Base-by-base conservation (phyloP, 2,888 invertebrate species). In the Apamea crenata region DNA sequence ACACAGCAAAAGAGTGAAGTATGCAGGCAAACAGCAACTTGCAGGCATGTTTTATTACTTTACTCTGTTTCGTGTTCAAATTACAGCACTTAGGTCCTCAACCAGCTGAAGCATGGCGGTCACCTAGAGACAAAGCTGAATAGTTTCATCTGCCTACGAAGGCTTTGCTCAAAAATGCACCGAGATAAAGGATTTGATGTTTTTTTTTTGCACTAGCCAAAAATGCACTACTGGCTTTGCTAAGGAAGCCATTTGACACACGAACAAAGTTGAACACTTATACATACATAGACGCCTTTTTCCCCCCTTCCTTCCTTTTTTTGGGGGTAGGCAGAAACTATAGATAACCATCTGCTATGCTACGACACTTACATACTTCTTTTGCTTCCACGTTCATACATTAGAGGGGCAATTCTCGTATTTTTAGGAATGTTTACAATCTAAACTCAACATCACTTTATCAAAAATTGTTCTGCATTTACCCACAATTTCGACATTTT, bases 1-100 rank as follows among this genome's bases (percentile, higher is more conserved):
- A 40, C 78, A 70, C 79, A 84, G 79, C 84, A 84, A 84, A 84
- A 78, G 78, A 81, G 32, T 78, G 84, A 82, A 68, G 53, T 71
- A 56, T n/a, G 78, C 59, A 65, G 72, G 40, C 72, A 81, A 82
- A 65, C 32, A 25, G 36, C 80, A 56, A 80, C 14, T 71, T 47
- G 59, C 80, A 81, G 80, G 80, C 80, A 81, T 83, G 80, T 81
- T 32, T 83, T 36, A 61, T 44, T 81, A 40, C 7, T 82, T 29
- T 29, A 47, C n/a, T 67, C 18, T 56, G 36, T 40, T 66, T 65
- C 21, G 29, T 67, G n/a, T 36, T 47, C 18, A 2, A 32, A n/a
- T 1, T 18, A 36, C 29, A 25, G 80, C 80, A 78, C 73, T 7
- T 44, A n/a, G 36, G 44, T 81, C 16, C 14, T 59, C 7, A 40